Conservation (phyloP, 2,797 vertebrate species). For the Threskiornis aethiopicus region DNA sequence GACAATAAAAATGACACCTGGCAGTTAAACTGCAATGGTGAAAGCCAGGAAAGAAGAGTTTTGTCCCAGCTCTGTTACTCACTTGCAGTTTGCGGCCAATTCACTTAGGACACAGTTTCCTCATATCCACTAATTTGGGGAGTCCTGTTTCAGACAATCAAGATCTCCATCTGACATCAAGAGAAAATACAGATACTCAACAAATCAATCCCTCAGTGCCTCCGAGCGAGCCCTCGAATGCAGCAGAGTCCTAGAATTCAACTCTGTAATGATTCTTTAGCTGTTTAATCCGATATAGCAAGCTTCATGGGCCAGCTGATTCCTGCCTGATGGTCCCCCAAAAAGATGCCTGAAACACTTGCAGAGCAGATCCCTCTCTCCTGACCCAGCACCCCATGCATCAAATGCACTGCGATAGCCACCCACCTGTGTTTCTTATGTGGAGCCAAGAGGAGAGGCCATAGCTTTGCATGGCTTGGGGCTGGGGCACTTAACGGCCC, state of each 20-base stretch:
- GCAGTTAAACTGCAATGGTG: neutral
- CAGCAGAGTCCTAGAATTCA: neutral
- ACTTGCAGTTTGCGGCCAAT: neutral
- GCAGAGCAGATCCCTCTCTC: neutral
- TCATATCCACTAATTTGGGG: neutral
- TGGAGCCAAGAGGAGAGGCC: neutral
- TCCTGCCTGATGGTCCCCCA: neutral
- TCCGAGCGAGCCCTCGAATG: neutral
- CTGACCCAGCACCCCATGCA: neutral
- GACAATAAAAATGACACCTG: neutral
- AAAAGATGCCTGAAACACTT: neutral
- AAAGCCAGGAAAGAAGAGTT: neutral
- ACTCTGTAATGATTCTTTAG: neutral
- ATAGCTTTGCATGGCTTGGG: neutral
- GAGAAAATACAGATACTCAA: neutral
- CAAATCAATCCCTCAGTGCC: neutral
- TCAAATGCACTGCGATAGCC: neutral
- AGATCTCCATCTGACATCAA: neutral
- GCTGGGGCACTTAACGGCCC: neutral
- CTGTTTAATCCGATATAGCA: neutral
- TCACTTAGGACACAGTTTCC: neutral
- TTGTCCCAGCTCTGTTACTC: neutral
- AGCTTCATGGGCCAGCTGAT: neutral
- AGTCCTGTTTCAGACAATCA: neutral
- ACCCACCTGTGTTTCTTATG: accelerated